Conservation (phyloP, 1,140 invertebrate genomes). For the Papilio dardanus region DNA sequence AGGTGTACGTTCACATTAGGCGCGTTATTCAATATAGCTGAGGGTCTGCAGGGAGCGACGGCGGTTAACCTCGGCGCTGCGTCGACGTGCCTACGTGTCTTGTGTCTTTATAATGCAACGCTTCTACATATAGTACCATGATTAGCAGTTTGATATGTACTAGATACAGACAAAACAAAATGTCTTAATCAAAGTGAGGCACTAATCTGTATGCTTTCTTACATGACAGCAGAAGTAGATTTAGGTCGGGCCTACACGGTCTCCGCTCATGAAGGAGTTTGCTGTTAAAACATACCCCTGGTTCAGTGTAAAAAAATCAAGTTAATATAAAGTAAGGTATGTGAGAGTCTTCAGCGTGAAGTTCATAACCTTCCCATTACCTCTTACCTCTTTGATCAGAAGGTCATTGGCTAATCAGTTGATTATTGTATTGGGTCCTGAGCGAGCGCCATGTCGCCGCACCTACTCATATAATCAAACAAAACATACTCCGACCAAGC, state of each 20-base stretch:
- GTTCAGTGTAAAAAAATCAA: too few relatives aligned
- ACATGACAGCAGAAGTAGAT: too few relatives aligned
- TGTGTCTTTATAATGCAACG: constrained; percentile 23
- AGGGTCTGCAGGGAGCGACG: constrained; percentile 12
- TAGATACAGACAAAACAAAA: not conserved
- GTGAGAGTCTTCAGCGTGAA: not conserved
- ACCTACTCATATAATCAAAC: not conserved
- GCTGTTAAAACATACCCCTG: too few relatives aligned
- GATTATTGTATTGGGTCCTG: not conserved
- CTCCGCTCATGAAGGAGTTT: too few relatives aligned
- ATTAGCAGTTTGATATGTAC: not conserved
- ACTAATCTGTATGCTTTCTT: too few relatives aligned
- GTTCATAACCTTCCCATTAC: too few relatives aligned
- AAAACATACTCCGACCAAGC: not conserved
- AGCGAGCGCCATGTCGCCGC: not conserved
- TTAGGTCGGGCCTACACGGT: too few relatives aligned
- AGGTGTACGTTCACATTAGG: constrained; percentile 22
- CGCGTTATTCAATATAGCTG: constrained; percentile 31
- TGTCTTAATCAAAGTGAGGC: not conserved
- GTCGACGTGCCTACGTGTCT: constrained; percentile 7
- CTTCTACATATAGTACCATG: not conserved
- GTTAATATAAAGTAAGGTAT: not conserved
- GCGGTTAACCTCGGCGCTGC: constrained; percentile 26
- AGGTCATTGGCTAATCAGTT: not conserved
- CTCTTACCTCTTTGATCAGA: too few relatives aligned